Base-by-base conservation (phyloP, 2,888 invertebrate species). In the Habroteleia sp. region DNA sequence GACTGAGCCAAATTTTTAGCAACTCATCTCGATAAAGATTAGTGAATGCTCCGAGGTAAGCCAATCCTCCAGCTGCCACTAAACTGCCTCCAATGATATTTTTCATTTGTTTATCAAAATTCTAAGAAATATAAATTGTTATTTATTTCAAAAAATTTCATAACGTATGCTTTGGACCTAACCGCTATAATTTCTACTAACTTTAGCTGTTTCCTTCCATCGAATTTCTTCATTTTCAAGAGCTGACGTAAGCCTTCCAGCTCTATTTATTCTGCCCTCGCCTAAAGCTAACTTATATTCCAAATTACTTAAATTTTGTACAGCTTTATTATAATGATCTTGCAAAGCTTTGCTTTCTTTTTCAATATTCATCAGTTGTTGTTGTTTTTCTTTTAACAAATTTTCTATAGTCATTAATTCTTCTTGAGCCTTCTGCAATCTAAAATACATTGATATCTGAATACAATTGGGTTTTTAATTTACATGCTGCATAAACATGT, bases 31-130 rank as follows among this genome's bases (percentile, higher is more conserved):
- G 91, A 84, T 94, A 96, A 56, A 88, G 89, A 39, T 92, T 91
- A 0, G 97, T 96, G 84, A 97, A 98, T 1, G 97, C 96, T 0
- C 97, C 98, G 39, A 97, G 91, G 89, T 98, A 98, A 0, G 97
- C 96, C 31, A 98, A 94, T 78, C 94, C 95, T 1, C 94, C 95
- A 0, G 97, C 93, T 0, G 96, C 95, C 10, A 97, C 91, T 25
- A 98, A 90, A 3, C 96, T 94, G 88, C 98, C 97, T 0, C 97
- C 98, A 0, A 94, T 92, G 1, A 96, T 90, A 86, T 95, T 94
- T 76, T 90, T 89, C 42, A 96, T 89, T 81, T 94, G 92, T 0
- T 89, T 86, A 0, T 93, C 93, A 27, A 96, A 92, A 1, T 89
- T 89, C 91, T 93, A 81, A 39, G 44, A 65, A 65, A 10, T 5